These are phyloP conservation scores for Strongylocentrotus purpuratus DNA, from an alignment of 35 echinoderm and acorn worm genomes.

Conservation along the genomic window DNA sequence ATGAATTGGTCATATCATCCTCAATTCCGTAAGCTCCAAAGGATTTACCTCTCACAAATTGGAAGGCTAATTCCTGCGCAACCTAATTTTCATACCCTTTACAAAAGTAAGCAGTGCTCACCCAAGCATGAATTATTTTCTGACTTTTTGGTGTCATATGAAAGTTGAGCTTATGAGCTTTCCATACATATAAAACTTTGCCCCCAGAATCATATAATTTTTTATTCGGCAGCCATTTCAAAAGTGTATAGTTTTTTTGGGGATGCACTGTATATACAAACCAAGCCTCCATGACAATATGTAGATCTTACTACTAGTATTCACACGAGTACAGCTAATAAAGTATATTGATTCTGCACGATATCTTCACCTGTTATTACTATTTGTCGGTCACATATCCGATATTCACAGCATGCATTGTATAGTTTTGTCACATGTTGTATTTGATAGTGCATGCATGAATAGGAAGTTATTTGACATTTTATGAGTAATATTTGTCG, in stretches of 20 bases:
- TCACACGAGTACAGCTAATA: not conserved
- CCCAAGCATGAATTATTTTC: constrained; percentile 49
- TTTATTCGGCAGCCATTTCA: no score
- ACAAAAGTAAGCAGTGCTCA: constrained; percentile 60
- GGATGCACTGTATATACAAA: no score
- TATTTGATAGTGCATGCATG: not conserved
- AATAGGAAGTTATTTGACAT: not conserved
- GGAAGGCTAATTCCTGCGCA: constrained; percentile 41
- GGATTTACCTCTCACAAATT: not conserved
- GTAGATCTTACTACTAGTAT: not conserved
- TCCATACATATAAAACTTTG: not conserved
- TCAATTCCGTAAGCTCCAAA: no score
- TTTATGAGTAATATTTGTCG: not conserved
- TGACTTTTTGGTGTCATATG: constrained; percentile 19
- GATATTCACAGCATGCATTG: not conserved
- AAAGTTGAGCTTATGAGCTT: constrained; percentile 18
- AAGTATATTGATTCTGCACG: not conserved
- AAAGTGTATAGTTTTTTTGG: no score
- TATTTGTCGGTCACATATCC: not conserved
- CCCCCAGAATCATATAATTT: no score
- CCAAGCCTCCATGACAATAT: not conserved
- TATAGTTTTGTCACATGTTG: not conserved
- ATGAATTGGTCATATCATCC: no score
- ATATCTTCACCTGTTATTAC: not conserved
- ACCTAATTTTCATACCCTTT: constrained; percentile 47